Conservation (phyloP, 2,888 invertebrate species). For the Drosophila paucipuncta region DNA sequence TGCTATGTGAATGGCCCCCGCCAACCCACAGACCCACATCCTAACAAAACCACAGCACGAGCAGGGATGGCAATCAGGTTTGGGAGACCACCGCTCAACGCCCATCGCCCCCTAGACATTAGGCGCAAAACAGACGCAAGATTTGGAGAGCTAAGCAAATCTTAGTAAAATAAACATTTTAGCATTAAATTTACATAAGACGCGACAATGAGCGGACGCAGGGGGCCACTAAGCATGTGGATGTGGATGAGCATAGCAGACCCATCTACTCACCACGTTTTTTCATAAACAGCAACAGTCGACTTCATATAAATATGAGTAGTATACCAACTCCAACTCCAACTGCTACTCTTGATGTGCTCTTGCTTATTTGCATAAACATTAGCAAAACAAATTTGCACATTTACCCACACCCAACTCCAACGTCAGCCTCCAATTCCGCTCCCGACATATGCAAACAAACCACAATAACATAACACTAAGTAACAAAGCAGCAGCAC, state of each 20-base stretch:
- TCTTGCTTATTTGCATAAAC: conserved; percentile 79
- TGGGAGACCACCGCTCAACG: conserved; percentile 1
- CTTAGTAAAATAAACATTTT: conserved; percentile 82
- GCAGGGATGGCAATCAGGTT: conserved; percentile 36
- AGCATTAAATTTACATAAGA: conserved; percentile 83
- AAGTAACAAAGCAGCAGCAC: conserved; percentile 7
- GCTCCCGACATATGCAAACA: conserved; percentile 74
- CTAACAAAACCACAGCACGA: conserved; percentile 42
- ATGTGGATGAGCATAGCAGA: conserved; percentile 12
- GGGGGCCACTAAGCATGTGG: conserved; percentile 7
- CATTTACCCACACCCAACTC: conserved; percentile 61
- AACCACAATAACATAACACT: conserved; percentile 58
- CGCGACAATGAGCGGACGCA: conserved; percentile 61
- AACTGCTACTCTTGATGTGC: conserved; percentile 54
- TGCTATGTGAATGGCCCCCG: conserved; percentile 66
- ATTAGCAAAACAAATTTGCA: conserved; percentile 82
- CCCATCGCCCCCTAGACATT: conserved; percentile 46
- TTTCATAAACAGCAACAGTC: conserved; percentile 77
- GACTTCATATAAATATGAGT: conserved; percentile 55
- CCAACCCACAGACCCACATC: conserved; percentile 7
- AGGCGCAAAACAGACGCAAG: conserved; percentile 47
- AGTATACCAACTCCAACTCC: conserved; percentile 25
- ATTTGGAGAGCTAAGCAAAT: conserved; percentile 80
- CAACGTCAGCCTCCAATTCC: conserved; percentile 25
- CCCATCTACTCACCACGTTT: conserved; percentile 65